Conservation (phyloP, 1,140 invertebrate species). For the Aplysia californica region DNA sequence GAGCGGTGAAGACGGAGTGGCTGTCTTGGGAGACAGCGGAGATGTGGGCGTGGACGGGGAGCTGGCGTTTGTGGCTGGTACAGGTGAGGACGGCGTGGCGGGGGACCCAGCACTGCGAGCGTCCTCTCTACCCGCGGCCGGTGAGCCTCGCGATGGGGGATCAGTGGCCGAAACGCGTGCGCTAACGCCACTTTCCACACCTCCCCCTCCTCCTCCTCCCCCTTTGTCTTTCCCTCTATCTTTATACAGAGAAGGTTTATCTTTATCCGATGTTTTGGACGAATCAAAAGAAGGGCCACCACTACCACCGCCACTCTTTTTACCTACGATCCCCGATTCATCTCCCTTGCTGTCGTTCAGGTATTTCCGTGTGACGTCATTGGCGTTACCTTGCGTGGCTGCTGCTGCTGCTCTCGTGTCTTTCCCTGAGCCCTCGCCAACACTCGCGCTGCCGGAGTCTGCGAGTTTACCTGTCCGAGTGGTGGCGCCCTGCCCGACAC, state of each 20-base stretch:
- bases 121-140: no score
- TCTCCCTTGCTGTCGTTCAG: background rate
- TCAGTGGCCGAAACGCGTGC: no score
- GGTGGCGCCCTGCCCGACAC: background rate
- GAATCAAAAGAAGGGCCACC: background rate
- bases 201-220: background rate
- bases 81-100: no score
- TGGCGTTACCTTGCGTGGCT: background rate
- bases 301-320: no score
- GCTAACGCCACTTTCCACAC: background rate
- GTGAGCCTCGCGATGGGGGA: no score
- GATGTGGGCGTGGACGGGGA: no score
- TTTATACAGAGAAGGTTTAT: background rate
- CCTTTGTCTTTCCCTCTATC: conserved; percentile 5
- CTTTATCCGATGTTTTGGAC: background rate
- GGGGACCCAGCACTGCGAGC: no score
- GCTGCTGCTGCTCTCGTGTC: background rate
- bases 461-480: background rate
- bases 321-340: no score
- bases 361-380: background rate
- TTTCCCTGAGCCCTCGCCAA: background rate
- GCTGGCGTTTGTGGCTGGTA: no score
- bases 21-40: background rate
- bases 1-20: no score
- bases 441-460: background rate